A percentile compares a stretch with the other conserved stretches of the same genome.
phyloP scores from a whole-genome alignment of 2,797 vertebrate species.

The Argya squamiceps region DNA sequence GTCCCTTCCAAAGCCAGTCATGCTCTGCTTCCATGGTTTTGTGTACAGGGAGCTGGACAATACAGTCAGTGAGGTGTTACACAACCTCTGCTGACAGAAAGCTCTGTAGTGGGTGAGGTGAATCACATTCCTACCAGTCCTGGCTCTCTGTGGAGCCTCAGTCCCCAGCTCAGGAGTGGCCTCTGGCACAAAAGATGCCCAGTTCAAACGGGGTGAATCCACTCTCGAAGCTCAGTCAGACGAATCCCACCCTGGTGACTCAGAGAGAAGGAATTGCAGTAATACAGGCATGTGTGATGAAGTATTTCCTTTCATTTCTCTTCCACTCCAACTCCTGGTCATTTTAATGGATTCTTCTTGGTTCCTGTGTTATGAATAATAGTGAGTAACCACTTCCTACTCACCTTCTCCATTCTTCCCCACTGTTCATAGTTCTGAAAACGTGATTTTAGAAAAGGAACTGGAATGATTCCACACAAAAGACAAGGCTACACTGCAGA shows the following conservation, averaged over 20 bases:
- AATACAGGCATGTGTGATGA: not conserved
- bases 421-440: not conserved
- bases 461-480: not conserved
- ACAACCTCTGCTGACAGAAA: not conserved
- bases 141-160: not conserved
- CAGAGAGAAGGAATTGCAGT: conserved; percentile 38
- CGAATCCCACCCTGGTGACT: conserved; percentile 56
- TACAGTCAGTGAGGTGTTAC: not conserved
- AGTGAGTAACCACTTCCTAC: not conserved
- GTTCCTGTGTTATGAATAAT: not conserved
- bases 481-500: not conserved
- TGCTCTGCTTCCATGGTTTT: not conserved
- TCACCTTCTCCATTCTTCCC: not conserved
- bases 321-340: not conserved
- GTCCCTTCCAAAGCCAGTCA: not conserved
- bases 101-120: not conserved
- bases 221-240: not conserved
- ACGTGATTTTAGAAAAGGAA: not conserved
- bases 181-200: not conserved
- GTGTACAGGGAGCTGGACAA: not conserved
- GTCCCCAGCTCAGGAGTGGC: not conserved
- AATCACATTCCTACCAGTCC: not conserved
- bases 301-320: conserved; percentile 58
- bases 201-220: not conserved
- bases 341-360: not conserved